Evolutionary conservation across 2,113 vertebrate genomes (phyloP).

Genomic region (Neopipo cinnamomea): DNA sequence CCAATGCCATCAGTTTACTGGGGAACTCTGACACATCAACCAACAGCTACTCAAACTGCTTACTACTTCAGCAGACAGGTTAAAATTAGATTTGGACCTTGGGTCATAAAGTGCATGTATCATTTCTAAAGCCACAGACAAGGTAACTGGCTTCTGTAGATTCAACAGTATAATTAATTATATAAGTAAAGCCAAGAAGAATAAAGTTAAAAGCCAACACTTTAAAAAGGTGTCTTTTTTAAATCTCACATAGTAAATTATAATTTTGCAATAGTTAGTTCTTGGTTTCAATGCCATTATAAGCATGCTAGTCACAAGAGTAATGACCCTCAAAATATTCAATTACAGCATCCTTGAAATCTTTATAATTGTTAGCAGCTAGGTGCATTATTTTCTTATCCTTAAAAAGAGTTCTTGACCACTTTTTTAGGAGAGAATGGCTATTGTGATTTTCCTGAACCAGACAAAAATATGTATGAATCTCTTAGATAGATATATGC

Average conservation of each 20-base stretch:
- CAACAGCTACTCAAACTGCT: background rate
- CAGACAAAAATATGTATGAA: background rate
- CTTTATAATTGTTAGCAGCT: background rate
- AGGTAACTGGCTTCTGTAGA: background rate
- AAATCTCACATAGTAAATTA: background rate
- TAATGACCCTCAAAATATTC: background rate
- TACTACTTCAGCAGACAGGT: background rate
- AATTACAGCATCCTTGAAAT: background rate
- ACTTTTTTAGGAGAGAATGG: background rate
- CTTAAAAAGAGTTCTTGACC: background rate
- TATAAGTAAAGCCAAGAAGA: background rate
- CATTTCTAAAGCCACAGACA: background rate
- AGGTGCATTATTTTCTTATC: background rate
- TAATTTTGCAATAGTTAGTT: background rate
- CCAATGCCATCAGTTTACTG: background rate
- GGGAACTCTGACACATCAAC: background rate
- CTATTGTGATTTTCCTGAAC: background rate
- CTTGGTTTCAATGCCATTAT: background rate
- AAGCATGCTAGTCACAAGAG: background rate
- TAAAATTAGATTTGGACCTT: background rate
- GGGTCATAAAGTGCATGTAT: background rate
- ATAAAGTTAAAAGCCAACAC: background rate
- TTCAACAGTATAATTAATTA: background rate
- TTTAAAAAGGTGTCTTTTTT: background rate
- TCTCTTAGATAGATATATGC: background rate